A percentile compares a stretch with the other conserved stretches of the same genome.
Conservation (phyloP, 2,113 vertebrate genomes). For the Noctilio leporinus region DNA sequence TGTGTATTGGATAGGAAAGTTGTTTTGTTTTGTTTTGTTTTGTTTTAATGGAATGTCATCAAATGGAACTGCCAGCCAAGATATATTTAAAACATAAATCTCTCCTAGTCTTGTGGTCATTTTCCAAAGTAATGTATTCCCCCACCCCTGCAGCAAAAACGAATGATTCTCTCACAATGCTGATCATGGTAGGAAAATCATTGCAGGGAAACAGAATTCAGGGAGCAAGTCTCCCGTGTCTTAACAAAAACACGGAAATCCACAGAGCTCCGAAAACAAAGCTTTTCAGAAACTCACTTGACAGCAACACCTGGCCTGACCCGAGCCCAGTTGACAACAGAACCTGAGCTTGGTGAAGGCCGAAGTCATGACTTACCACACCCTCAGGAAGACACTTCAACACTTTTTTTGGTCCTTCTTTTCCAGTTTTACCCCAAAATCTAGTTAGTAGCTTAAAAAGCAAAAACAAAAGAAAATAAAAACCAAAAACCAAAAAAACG, state of each 20-base stretch:
- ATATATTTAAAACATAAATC: neutral
- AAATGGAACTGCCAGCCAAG: neutral
- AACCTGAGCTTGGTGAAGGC: neutral
- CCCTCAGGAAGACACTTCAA: neutral
- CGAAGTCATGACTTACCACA: neutral
- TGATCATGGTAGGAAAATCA: neutral
- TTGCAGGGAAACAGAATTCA: neutral
- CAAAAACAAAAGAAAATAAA: neutral
- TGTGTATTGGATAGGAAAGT: neutral
- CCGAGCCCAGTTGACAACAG: neutral
- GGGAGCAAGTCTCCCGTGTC: neutral
- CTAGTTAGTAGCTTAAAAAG: neutral
- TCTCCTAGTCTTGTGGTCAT: neutral
- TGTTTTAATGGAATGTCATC: neutral
- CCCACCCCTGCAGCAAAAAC: neutral
- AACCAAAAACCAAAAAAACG: too few species aligned
- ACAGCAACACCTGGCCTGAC: neutral
- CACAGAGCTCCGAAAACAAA: neutral
- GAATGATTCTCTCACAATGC: neutral
- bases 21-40: neutral
- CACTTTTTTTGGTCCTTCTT: neutral
- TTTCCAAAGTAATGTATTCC: neutral
- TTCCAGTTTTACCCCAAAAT: conserved; percentile 12
- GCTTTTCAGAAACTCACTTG: conserved; percentile 20
- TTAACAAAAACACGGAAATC: neutral